Base-by-base conservation (phyloP, 2,113 vertebrate species). In the Ciconia maguari region DNA sequence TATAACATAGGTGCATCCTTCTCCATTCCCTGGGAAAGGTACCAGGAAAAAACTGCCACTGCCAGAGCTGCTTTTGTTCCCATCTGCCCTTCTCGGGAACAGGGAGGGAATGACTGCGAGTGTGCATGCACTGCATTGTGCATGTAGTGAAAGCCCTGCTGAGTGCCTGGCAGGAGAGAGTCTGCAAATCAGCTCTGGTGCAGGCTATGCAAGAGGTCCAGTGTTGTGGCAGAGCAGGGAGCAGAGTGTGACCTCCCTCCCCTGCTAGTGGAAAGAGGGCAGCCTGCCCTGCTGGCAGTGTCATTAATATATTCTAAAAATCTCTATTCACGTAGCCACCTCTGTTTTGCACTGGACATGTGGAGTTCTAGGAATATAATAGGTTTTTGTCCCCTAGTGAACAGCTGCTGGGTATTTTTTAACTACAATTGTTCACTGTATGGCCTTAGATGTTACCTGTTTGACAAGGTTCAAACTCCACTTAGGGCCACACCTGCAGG, bases 391-490 rank as follows among this genome's bases (percentile, higher is more conserved):
- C 5, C 27, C 21, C 27, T 66, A 3, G 8, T 54, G 51, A 84
- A 41, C 24, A 77, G 68, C 62, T 72, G 1, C 49, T 51, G 44
- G 12, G 14, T 77, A 16, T 13, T 83, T 51, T 88, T 74, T 52
- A 66, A 42, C n/a, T 54, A 3, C 27, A 7, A 0, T 78, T 51
- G 27, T 42, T 93, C 0, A 0, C 22, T 87, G 2, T 81, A 24
- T 32, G 38, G 61, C 48, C 16, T 80, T 58, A 29, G 61, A 7
- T 57, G 11, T 89, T 74, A 58, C 48, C 64, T 51, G 25, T 80
- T 94, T 49, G 46, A 57, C 36, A 16, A 29, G 3, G 38, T 81
- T 48, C 68, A 60, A 60, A 92, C 12, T 94, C 51, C 32, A 8
- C 58, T 11, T 42, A 14, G 2, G 30, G n/a, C 32, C 30, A 20